These are phyloP conservation scores for Arion vulgaris DNA, from an alignment of 1,140 invertebrate genomes.

Conservation along the genomic window DNA sequence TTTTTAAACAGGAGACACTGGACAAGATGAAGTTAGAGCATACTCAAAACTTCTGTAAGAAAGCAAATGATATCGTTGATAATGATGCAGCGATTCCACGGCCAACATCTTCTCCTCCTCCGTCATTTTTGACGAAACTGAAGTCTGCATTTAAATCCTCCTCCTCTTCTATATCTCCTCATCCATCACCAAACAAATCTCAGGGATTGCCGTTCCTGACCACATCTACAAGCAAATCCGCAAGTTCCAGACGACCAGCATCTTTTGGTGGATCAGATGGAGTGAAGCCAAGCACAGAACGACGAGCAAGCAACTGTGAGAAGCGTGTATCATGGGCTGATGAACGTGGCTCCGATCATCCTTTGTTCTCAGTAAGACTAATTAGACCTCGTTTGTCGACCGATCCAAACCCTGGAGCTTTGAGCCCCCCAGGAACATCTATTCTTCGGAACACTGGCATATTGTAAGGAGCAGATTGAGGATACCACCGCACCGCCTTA, in stretches of 20 bases:
- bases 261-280: not conserved
- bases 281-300: not conserved
- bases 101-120: not conserved
- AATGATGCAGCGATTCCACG: not conserved
- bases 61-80: not conserved
- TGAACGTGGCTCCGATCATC: not conserved
- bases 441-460: slow-evolving; percentile 6
- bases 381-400: not conserved
- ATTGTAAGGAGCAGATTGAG: not conserved
- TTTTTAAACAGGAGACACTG: not conserved
- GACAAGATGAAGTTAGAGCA: slow-evolving; percentile 8
- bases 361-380: not conserved
- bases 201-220: not conserved
- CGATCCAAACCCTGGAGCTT: not conserved
- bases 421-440: not conserved
- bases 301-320: not conserved
- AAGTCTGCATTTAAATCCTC: not conserved
- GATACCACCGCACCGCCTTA: too few species aligned
- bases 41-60: not conserved
- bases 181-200: not conserved
- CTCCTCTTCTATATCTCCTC: not conserved
- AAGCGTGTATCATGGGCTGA: not conserved
- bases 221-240: not conserved
- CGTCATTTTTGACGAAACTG: not conserved
- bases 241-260: not conserved